A percentile compares a stretch with the other conserved stretches of the same genome.
These are phyloP conservation scores for Syngnathus acus DNA, from an alignment of 2,797 vertebrate genomes.

Conservation along the genomic window DNA sequence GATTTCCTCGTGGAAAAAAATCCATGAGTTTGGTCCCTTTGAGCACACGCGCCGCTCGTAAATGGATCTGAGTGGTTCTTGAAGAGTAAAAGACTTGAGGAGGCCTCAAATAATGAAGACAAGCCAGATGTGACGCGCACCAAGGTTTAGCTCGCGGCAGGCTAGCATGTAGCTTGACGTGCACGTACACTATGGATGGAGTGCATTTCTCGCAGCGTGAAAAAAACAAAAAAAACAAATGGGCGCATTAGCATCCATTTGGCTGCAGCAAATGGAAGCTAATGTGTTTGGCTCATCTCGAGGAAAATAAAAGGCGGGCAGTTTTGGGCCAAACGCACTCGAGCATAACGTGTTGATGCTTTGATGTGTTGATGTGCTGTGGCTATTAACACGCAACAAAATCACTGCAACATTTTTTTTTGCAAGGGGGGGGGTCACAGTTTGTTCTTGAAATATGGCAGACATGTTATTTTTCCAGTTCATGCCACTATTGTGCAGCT, in stretches of 20 bases:
- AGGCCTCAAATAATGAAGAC: background rate
- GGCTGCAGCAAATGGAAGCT: slow-evolving; percentile 3
- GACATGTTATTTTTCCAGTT: too few species aligned
- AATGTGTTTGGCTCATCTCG: background rate
- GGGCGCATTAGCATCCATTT: slow-evolving; percentile 7
- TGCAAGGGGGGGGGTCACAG: background rate
- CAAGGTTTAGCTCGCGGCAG: background rate
- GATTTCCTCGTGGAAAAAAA: too few species aligned
- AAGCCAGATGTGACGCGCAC: background rate
- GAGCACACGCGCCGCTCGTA: too few species aligned
- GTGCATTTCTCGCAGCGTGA: slow-evolving; percentile 1
- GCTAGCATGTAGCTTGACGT: background rate
- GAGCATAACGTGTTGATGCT: background rate
- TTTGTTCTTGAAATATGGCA: background rate
- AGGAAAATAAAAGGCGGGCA: background rate
- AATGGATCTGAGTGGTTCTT: background rate
- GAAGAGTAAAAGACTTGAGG: background rate
- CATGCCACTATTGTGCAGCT: background rate
- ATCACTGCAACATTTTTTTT: background rate
- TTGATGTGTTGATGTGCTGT: background rate
- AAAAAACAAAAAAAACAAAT: slow-evolving; percentile 4
- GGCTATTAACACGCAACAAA: background rate
- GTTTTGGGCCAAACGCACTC: slow-evolving; percentile 1
- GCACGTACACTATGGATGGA: background rate
- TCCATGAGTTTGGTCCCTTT: too few species aligned